phyloP scores from a whole-genome alignment of 2,797 vertebrate species.

The Melanogrammus aeglefinus region DNA sequence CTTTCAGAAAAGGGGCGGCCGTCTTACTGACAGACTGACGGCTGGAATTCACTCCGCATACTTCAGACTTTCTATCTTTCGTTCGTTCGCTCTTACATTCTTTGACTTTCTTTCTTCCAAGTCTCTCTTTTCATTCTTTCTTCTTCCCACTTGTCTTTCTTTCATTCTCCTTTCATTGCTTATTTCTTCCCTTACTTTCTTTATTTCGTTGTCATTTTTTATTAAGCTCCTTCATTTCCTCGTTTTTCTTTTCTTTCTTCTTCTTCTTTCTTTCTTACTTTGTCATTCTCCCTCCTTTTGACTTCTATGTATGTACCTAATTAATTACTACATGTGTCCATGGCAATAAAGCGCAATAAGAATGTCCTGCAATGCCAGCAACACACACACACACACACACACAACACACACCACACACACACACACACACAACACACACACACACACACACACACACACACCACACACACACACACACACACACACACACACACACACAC shows the following conservation, averaged over 20 bases:
- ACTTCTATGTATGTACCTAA: slow-evolving; percentile 55
- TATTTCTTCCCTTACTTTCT: background rate
- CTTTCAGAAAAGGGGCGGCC: no score
- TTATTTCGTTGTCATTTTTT: background rate
- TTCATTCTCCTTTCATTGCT: background rate
- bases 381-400: background rate
- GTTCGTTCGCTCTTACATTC: background rate
- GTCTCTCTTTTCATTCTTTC: background rate
- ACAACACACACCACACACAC: background rate
- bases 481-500: background rate
- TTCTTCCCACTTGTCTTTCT: background rate
- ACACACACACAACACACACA: background rate
- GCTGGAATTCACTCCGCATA: no score
- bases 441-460: background rate
- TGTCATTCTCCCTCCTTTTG: slow-evolving; percentile 25
- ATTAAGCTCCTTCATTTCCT: slow-evolving; percentile 5
- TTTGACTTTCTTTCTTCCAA: background rate
- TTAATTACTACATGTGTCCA: slow-evolving; percentile 75
- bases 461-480: background rate
- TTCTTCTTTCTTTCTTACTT: slow-evolving; percentile 7
- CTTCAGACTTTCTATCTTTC: no score
- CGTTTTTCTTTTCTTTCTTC: no score
- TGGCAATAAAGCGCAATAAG: slow-evolving; percentile 67
- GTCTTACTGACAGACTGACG: no score
- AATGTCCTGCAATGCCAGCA: slow-evolving; percentile 65